phyloP scores from a whole-genome alignment of 2,113 vertebrate species.

The Hydrolagus affinis region DNA sequence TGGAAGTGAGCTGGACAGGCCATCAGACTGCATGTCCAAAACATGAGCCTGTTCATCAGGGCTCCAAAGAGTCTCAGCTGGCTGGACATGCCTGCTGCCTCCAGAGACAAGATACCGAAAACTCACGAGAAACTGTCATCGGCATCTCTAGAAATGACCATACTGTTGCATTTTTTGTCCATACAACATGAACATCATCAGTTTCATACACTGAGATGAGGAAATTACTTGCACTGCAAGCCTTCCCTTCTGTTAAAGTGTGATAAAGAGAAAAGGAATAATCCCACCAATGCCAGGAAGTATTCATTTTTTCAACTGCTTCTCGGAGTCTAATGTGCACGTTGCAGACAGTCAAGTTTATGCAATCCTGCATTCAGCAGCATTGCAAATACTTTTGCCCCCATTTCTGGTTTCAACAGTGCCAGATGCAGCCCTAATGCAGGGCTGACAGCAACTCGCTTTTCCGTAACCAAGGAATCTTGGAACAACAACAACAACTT shows the following conservation, averaged over 20 bases:
- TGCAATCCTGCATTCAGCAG: no score
- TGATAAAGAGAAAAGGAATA: neutral
- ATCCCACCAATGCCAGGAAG: neutral
- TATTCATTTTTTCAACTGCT: neutral
- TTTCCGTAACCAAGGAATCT: neutral
- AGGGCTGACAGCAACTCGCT: no score
- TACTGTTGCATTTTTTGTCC: no score
- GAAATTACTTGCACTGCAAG: neutral
- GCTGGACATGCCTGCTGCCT: neutral
- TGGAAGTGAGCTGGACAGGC: no score
- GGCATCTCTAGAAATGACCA: no score
- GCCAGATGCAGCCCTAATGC: no score
- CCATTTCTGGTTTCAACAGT: no score
- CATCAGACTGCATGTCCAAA: neutral
- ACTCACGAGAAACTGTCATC: no score
- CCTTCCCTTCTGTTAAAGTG: neutral
- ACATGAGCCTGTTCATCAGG: neutral
- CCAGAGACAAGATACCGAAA: no score
- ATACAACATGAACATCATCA: neutral
- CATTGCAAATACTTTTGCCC: no score
- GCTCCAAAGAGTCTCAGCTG: neutral
- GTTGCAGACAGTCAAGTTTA: no score
- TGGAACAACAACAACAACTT: neutral
- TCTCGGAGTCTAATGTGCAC: no score
- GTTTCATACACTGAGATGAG: neutral